A percentile compares a stretch with the other conserved stretches of the same genome.
Conservation (phyloP, 2,797 vertebrate species). For the Ataeniobius toweri region DNA sequence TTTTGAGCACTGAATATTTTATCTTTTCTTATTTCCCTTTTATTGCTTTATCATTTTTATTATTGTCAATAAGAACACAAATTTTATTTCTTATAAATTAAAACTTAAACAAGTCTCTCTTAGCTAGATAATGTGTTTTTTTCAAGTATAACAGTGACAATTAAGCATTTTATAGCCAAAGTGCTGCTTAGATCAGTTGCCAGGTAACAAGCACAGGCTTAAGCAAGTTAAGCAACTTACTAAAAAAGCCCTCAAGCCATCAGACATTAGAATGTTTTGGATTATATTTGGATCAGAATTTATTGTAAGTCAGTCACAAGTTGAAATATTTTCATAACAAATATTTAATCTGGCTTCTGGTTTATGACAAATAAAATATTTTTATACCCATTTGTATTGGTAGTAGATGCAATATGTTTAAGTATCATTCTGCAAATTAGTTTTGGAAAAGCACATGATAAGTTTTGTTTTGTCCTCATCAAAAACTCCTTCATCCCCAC, state of each 20-base stretch:
- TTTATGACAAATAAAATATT: neutral
- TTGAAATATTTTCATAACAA: neutral
- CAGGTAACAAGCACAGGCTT: neutral
- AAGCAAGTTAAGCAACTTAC: neutral
- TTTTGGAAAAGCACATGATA: neutral
- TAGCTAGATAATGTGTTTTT: neutral
- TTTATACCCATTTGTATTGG: neutral
- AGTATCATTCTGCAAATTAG: neutral
- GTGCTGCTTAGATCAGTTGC: neutral
- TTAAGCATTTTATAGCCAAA: neutral
- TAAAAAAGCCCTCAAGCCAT: neutral
- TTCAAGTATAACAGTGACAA: neutral
- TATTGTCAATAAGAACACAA: neutral
- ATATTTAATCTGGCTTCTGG: too few relatives aligned
- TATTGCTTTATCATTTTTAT: neutral
- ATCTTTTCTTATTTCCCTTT: neutral
- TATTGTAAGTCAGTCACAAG: neutral
- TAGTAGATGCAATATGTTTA: neutral
- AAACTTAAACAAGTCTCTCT: neutral
- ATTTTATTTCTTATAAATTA: neutral
- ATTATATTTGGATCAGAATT: neutral
- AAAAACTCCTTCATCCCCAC: neutral
- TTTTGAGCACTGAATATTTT: neutral
- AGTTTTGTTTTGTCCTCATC: conserved; percentile 11
- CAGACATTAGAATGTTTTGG: neutral